phyloP scores from a whole-genome alignment of 2,113 vertebrate species.

The Cinclus cinclus region DNA sequence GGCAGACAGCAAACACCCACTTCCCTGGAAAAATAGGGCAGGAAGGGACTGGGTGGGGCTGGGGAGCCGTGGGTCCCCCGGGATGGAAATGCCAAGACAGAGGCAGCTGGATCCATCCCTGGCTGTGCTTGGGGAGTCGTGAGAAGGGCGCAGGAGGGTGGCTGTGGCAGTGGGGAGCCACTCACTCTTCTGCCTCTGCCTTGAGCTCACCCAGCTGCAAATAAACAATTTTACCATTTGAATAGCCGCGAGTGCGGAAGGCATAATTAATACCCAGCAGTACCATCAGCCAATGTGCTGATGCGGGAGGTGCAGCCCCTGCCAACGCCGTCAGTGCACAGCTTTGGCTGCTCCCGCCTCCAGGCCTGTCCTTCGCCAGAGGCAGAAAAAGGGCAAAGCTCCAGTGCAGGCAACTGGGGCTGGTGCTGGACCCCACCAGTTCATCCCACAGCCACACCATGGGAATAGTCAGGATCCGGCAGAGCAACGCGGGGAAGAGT shows the following conservation, averaged over 20 bases:
- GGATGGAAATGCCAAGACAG: neutral
- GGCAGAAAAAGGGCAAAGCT: conserved; percentile 17
- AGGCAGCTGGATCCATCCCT: neutral
- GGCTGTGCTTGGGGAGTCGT: accelerated
- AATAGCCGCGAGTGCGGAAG: conserved; percentile 43
- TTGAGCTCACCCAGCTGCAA: conserved; percentile 54
- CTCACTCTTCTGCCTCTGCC: conserved; percentile 7
- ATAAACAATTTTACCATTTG: conserved; percentile 63
- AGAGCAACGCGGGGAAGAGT: neutral
- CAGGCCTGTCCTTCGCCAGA: neutral
- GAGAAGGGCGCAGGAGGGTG: neutral
- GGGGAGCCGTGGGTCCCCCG: neutral
- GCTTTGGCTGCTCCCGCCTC: neutral
- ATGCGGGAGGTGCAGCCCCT: conserved; percentile 31
- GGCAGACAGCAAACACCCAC: neutral
- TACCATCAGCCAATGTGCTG: conserved; percentile 27
- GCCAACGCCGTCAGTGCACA: neutral
- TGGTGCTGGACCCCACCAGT: accelerated
- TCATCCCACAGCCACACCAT: accelerated
- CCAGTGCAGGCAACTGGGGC: neutral
- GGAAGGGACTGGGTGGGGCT: neutral
- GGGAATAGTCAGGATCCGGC: neutral
- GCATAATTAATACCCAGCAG: conserved; percentile 60
- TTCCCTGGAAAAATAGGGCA: neutral
- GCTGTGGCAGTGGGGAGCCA: neutral